phyloP scores from a whole-genome alignment of 2,888 invertebrate species.

The Rotaria magnacalcarata region DNA sequence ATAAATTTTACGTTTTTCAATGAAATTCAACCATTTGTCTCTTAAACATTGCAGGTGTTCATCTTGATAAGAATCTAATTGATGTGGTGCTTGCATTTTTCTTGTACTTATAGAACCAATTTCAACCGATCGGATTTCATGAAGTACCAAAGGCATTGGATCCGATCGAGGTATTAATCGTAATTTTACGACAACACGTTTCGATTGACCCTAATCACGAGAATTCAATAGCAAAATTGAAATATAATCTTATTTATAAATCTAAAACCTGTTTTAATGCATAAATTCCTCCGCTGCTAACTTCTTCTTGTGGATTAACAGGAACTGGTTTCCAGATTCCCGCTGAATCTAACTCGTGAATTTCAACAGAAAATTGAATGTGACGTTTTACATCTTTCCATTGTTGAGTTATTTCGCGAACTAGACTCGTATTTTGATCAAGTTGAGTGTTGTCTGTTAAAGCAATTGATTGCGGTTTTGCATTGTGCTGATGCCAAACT shows the following conservation, averaged over 20 bases:
- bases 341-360: conserved; percentile 88
- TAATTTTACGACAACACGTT: neutral
- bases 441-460: conserved; percentile 60
- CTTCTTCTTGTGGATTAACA: conserved; percentile 65
- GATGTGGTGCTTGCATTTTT: conserved; percentile 49
- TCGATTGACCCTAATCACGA: neutral
- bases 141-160: neutral
- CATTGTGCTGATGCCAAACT: conserved; percentile 62
- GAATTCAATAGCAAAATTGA: no score
- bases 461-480: conserved; percentile 55
- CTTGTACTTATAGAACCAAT: conserved; percentile 78
- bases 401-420: conserved; percentile 49
- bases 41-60: conserved; percentile 82
- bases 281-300: conserved; percentile 80
- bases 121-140: conserved; percentile 65
- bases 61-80: conserved; percentile 86
- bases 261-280: conserved; percentile 71
- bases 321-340: conserved; percentile 91
- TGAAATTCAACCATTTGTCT: conserved; percentile 90
- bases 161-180: neutral
- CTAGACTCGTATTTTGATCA: conserved; percentile 52
- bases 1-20: conserved; percentile 65
- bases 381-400: conserved; percentile 46
- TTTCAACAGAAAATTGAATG: conserved; percentile 69
- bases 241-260: neutral